A percentile compares a stretch with the other conserved stretches of the same genome.
phyloP scores from a whole-genome alignment of 2,797 vertebrate genomes.

The Rhincodon typus region DNA sequence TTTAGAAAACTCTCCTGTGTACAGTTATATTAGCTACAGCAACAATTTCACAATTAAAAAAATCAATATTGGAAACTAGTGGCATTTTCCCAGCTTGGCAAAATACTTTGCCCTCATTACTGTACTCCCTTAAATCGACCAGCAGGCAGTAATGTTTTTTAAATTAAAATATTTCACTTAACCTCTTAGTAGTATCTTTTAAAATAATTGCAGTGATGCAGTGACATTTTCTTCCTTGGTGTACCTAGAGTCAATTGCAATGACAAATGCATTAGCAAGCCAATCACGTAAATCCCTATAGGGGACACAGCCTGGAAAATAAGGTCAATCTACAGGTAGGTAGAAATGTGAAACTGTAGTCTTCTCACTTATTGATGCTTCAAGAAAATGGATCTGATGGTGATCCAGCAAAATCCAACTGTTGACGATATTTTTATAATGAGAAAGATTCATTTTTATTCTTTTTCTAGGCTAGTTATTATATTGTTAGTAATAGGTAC shows the following conservation, averaged over 20 bases:
- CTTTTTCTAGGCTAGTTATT: background rate
- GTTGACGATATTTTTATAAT: background rate
- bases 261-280: constrained; percentile 6
- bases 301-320: constrained; percentile 10
- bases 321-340: background rate
- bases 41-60: background rate
- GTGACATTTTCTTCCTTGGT: background rate
- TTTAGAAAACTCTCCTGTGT: background rate
- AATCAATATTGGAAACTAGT: background rate
- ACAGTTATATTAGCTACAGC: background rate
- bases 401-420: background rate
- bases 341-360: constrained; percentile 1
- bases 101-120: background rate
- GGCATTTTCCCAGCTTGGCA: background rate
- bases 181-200: background rate
- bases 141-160: background rate
- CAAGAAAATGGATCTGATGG: constrained; percentile 8
- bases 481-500: background rate
- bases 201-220: constrained; percentile 8
- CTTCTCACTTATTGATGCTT: constrained; percentile 20
- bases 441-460: background rate
- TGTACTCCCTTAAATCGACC: background rate
- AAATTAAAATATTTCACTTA: background rate
- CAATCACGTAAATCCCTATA: constrained; percentile 10
- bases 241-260: background rate